Conservation (phyloP, 2,888 invertebrate species). For the Sarcophaga subvicina region DNA sequence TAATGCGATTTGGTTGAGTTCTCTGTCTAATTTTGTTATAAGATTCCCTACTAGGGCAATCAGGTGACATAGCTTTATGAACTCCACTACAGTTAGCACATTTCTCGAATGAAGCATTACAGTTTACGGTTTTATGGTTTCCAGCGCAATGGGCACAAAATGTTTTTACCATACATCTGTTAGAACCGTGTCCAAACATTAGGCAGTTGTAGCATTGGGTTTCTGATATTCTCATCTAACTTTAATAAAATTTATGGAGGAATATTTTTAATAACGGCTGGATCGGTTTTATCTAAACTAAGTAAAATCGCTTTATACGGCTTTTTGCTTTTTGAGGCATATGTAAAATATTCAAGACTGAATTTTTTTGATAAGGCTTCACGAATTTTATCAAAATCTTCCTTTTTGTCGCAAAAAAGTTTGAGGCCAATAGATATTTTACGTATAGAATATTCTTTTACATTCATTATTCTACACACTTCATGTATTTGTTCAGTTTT, state of each 20-base stretch:
- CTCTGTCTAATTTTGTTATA: neutral
- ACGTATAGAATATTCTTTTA: neutral
- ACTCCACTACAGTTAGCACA: neutral
- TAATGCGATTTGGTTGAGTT: neutral
- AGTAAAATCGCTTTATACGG: conserved; percentile 5
- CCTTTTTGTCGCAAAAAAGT: neutral
- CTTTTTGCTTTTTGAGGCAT: neutral
- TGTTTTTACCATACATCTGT: conserved; percentile 24
- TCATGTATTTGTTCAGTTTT: conserved; percentile 23
- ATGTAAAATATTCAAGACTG: neutral
- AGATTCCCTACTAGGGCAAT: neutral
- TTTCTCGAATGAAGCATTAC: neutral
- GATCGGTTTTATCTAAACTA: neutral
- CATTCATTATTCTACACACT: neutral
- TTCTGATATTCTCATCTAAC: conserved; percentile 16
- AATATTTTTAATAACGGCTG: neutral
- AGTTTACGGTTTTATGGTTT: conserved; percentile 2
- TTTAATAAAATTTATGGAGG: neutral
- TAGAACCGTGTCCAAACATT: conserved; percentile 19
- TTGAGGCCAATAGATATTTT: conserved; percentile 2
- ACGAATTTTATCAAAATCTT: neutral
- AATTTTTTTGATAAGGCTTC: neutral
- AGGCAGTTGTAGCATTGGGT: conserved; percentile 25
- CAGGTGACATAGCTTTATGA: neutral
- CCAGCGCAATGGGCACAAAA: conserved; percentile 20